Evolutionary conservation across 2,797 vertebrate species (phyloP).

Genomic region (Alcedo quadribrachys): DNA sequence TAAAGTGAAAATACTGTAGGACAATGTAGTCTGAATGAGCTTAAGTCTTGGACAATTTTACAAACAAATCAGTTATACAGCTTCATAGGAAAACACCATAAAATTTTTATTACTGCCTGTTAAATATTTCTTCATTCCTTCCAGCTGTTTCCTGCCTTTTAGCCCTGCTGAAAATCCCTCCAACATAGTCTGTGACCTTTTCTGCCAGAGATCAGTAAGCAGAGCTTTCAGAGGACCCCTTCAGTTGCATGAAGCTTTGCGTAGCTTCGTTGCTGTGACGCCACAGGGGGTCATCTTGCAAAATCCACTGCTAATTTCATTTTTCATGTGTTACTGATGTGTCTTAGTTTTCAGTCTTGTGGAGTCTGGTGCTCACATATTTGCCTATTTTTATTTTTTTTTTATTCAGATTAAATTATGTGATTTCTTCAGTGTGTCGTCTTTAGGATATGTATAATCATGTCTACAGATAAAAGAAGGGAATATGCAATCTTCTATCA

Average conservation of each 20-base stretch:
- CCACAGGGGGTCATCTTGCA: slow-evolving; percentile 27
- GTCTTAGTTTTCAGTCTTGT: background rate
- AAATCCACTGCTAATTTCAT: slow-evolving; percentile 31
- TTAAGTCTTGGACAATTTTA: background rate
- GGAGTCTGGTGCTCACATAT: background rate
- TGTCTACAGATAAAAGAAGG: background rate
- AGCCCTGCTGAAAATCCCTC: slow-evolving; percentile 63
- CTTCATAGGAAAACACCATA: slow-evolving; percentile 40
- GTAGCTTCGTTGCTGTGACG: slow-evolving; percentile 42
- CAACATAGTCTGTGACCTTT: slow-evolving; percentile 75
- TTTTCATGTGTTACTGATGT: background rate
- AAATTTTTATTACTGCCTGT: slow-evolving; percentile 45
- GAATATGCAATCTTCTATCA: background rate
- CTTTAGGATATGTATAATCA: background rate
- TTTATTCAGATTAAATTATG: background rate
- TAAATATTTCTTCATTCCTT: slow-evolving; percentile 41
- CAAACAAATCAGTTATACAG: slow-evolving; percentile 1
- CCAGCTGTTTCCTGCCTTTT: slow-evolving; percentile 47
- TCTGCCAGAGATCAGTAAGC: slow-evolving; percentile 40
- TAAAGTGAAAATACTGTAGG: background rate
- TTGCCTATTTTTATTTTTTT: slow-evolving; percentile 5
- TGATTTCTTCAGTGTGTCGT: background rate
- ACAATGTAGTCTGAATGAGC: background rate
- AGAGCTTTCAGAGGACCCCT: slow-evolving; percentile 56
- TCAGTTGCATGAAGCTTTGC: slow-evolving; percentile 40